phyloP scores from a whole-genome alignment of 1,140 invertebrate species.

The Drosophila azteca region DNA sequence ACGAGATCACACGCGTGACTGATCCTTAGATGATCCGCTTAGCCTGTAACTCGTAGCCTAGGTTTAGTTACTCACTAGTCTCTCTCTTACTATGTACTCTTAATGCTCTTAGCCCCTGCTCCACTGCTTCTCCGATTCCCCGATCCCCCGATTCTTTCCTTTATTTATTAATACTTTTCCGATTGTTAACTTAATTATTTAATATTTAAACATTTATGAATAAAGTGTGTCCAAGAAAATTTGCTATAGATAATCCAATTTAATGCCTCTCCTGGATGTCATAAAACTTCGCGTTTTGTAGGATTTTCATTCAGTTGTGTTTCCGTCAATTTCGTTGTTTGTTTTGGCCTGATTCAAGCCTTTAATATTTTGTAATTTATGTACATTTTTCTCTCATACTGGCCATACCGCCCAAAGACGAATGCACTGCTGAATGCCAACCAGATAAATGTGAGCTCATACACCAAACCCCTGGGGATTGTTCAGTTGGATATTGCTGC shows the following conservation, averaged over 20 bases:
- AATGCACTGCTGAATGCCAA: too few relatives aligned
- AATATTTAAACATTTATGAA: conserved; percentile 46
- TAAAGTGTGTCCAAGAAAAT: conserved; percentile 14
- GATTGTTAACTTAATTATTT: conserved; percentile 76
- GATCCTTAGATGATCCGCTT: conserved; percentile 28
- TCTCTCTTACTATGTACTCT: conserved; percentile 62
- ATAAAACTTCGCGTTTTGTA: too few relatives aligned
- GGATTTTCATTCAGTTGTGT: background rate
- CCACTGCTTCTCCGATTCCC: background rate
- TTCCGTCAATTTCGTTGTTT: background rate
- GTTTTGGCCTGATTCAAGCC: too few relatives aligned
- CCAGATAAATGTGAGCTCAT: too few relatives aligned
- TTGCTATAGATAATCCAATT: background rate
- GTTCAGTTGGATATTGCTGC: too few relatives aligned
- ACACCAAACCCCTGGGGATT: too few relatives aligned
- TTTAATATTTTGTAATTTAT: too few relatives aligned
- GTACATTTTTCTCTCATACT: too few relatives aligned
- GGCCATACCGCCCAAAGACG: too few relatives aligned
- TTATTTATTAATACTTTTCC: conserved; percentile 68
- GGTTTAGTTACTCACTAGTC: conserved; percentile 74
- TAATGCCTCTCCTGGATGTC: too few relatives aligned
- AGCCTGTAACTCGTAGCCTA: conserved; percentile 62
- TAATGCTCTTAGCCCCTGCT: conserved; percentile 46
- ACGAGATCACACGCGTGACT: conserved; percentile 80
- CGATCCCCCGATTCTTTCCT: conserved; percentile 16